A percentile compares a stretch with the other conserved stretches of the same genome.
These are phyloP conservation scores for Aphodius sticticus DNA, from an alignment of 2,888 invertebrate genomes.

Conservation along the genomic window DNA sequence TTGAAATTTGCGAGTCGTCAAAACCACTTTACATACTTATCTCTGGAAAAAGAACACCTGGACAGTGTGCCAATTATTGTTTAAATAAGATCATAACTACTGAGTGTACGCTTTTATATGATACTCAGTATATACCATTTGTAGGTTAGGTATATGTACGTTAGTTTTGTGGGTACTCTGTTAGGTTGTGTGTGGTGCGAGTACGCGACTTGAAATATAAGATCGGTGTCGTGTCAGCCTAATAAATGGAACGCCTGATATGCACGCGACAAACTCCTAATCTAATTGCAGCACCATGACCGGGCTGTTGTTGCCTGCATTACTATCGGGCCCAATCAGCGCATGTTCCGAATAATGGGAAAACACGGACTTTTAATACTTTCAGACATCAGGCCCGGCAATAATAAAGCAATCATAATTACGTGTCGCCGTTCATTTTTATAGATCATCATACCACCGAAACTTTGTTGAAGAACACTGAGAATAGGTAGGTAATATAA, in stretches of 20 bases:
- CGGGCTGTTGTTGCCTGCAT: constrained; percentile 31
- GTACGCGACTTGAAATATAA: constrained; percentile 20
- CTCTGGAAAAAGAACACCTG: too few species aligned
- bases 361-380: constrained; percentile 14
- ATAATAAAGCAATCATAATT: constrained; percentile 23
- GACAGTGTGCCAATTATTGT: too few species aligned
- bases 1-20: too few species aligned
- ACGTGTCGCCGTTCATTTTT: background rate
- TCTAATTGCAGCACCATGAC: constrained; percentile 35
- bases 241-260: constrained; percentile 37
- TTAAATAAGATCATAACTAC: too few species aligned
- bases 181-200: background rate
- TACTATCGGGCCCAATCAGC: constrained; percentile 16
- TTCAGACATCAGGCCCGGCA: constrained; percentile 12
- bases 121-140: background rate
- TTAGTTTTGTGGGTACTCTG: background rate
- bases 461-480: background rate
- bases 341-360: constrained; percentile 24
- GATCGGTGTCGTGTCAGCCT: constrained; percentile 32
- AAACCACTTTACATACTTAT: too few species aligned
- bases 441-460: background rate
- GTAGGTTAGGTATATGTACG: background rate
- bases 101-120: background rate
- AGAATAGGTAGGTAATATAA: too few species aligned
- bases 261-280: constrained; percentile 37